Evolutionary conservation across 64 coral and sea anemone genomes (phyloP).

Genomic region (Montipora efflorescens): DNA sequence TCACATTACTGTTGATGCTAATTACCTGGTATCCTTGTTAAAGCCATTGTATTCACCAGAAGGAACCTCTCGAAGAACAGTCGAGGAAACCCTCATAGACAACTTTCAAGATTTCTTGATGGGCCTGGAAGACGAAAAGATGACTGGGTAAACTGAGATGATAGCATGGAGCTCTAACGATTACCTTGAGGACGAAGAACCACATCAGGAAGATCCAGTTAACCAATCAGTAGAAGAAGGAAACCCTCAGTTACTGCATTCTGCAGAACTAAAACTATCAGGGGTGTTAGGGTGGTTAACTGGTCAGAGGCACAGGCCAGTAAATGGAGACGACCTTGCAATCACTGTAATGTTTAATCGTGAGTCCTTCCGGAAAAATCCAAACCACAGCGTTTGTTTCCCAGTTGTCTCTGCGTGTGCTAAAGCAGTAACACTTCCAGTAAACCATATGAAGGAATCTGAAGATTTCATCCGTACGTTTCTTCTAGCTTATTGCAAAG

Average conservation of each 20-base stretch:
- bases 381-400: conserved; percentile 62
- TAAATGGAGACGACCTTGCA: conserved; percentile 60
- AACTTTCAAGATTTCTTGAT: conserved; percentile 80
- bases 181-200: conserved; percentile 9
- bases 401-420: conserved; percentile 46
- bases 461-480: conserved; percentile 56
- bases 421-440: conserved; percentile 64
- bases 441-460: conserved; percentile 49
- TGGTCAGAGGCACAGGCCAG: conserved; percentile 63
- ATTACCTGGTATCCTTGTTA: conserved; percentile 70
- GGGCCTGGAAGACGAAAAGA: neutral
- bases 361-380: conserved; percentile 40
- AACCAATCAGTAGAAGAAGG: conserved; percentile 2
- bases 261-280: conserved; percentile 57
- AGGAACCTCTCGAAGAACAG: conserved; percentile 52
- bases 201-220: neutral
- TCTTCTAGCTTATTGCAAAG: conserved; percentile 58
- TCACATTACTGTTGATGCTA: conserved; percentile 69
- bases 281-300: conserved; percentile 72
- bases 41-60: conserved; percentile 64
- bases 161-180: conserved; percentile 36
- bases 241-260: conserved; percentile 4
- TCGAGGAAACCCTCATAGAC: conserved; percentile 74
- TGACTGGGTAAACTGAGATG: conserved; percentile 58
- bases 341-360: conserved; percentile 69